Conservation (phyloP, 2,113 vertebrate genomes). For the Bujurquina vittata region DNA sequence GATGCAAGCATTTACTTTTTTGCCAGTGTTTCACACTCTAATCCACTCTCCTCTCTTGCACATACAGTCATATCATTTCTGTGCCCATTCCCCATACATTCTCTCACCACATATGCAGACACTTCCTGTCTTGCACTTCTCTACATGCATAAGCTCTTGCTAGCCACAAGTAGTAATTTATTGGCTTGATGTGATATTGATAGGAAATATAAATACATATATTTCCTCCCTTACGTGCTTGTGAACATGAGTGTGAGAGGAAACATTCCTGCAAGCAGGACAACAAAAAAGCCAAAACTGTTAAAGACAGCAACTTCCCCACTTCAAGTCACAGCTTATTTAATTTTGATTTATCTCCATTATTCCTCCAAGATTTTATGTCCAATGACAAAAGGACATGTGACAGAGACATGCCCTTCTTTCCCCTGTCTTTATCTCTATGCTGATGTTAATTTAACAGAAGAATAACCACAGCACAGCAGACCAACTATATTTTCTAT, state of each 20-base stretch:
- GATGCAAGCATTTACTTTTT: conserved; percentile 17
- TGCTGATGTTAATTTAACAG: not conserved
- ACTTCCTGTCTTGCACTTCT: conserved; percentile 37
- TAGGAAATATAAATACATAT: not conserved
- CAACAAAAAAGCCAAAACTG: not conserved
- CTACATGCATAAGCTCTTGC: conserved; percentile 38
- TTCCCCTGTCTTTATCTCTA: too few relatives aligned
- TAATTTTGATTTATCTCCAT: not conserved
- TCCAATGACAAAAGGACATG: not conserved
- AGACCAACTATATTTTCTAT: not conserved
- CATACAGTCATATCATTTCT: conserved; percentile 31
- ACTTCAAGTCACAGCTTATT: not conserved
- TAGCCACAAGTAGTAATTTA: conserved; percentile 45
- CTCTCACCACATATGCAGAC: conserved; percentile 49
- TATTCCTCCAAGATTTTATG: not conserved
- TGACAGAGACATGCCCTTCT: not conserved
- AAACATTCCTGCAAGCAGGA: not conserved
- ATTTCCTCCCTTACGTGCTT: not conserved
- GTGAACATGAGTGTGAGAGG: not conserved
- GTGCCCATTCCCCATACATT: conserved; percentile 52
- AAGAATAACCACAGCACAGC: not conserved
- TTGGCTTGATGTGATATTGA: conserved; percentile 35
- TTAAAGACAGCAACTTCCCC: not conserved
- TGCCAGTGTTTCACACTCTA: conserved; percentile 11
- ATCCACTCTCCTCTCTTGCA: conserved; percentile 5